phyloP scores from a whole-genome alignment of 2,113 vertebrate genomes.

The Poicephalus meyeri region DNA sequence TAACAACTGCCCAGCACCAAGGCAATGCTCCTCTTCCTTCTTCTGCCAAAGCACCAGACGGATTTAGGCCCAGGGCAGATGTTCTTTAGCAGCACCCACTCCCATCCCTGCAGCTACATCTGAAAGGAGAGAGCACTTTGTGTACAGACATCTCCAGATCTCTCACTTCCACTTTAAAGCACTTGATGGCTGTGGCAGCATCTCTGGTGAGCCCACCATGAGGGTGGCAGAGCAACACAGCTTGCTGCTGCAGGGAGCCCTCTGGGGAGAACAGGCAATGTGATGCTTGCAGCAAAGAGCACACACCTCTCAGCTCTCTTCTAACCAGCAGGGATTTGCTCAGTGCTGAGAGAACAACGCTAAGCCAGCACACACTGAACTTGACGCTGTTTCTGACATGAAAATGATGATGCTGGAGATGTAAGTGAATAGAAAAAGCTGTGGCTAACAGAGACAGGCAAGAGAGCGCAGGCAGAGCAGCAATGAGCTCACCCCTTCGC shows the following conservation, averaged over 20 bases:
- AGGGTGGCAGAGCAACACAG: background rate
- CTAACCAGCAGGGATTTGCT: background rate
- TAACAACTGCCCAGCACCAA: background rate
- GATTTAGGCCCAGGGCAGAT: background rate
- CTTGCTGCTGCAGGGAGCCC: background rate
- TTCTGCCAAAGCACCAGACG: background rate
- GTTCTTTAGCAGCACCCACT: background rate
- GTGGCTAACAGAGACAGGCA: background rate
- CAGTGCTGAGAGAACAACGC: background rate
- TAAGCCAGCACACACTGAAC: background rate
- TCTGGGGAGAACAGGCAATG: background rate
- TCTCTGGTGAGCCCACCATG: background rate
- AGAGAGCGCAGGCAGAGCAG: background rate
- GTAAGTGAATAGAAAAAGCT: background rate
- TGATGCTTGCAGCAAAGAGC: background rate
- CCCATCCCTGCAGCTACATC: background rate
- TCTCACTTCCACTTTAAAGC: background rate
- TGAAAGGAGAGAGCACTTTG: background rate
- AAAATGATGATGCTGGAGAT: background rate
- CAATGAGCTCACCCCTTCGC: constrained; percentile 86
- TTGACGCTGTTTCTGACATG: background rate
- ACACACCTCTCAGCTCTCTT: background rate
- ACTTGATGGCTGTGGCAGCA: background rate
- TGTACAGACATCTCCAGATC: background rate
- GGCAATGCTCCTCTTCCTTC: background rate